Percentiles rank a stretch among this genome's conserved stretches.
These are phyloP conservation scores for Mesoclemmys tuberculata DNA, from an alignment of 2,113 vertebrate species.

Conservation along the genomic window DNA sequence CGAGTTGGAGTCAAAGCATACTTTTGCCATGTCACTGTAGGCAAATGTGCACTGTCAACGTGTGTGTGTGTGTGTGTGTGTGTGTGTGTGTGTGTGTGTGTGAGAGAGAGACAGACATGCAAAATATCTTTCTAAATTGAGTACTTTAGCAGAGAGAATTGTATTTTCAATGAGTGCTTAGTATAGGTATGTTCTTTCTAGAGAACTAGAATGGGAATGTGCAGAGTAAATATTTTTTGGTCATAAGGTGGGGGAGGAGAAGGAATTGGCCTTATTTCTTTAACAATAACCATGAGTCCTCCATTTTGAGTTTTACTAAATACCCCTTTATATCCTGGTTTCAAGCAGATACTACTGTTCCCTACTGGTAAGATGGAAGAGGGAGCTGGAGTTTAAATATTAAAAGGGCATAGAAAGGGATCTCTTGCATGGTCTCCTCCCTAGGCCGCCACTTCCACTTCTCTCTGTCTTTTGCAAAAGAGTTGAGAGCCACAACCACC, in stretches of 20 bases:
- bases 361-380: neutral
- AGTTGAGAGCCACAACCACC: neutral
- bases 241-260: neutral
- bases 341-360: neutral
- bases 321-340: neutral
- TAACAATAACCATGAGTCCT: neutral
- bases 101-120: neutral
- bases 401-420: neutral
- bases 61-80: neutral
- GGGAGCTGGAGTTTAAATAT: neutral
- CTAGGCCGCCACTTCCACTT: neutral
- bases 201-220: accelerated
- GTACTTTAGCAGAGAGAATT: neutral
- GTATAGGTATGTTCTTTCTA: neutral
- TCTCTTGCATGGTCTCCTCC: neutral
- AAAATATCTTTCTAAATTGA: neutral
- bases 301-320: neutral
- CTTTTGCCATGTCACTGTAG: neutral
- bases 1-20: neutral
- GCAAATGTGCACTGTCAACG: neutral
- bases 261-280: neutral
- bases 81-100: too few relatives aligned
- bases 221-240: accelerated
- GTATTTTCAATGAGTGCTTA: neutral
- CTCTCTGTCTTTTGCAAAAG: neutral